Base-by-base conservation (phyloP, 2,797 vertebrate species). In the Pseudotriccus pelzelni region DNA sequence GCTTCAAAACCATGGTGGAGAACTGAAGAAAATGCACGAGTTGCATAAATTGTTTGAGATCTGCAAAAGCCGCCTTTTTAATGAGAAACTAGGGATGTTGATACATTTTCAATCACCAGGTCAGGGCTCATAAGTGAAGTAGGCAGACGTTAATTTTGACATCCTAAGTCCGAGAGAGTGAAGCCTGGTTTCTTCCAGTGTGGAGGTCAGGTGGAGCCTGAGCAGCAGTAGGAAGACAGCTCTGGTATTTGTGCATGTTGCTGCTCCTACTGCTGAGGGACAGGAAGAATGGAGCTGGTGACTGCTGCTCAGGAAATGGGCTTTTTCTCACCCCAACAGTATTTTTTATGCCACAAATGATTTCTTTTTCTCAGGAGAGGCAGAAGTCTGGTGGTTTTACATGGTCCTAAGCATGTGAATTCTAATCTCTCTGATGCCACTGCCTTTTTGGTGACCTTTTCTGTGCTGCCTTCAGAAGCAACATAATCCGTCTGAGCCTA, bases 71-170 rank as follows among this genome's bases (percentile, higher is more conserved):
- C 64, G 34, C 7, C 14, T 82, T 89, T 94, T 62, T 34, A 93
- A 90, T 87, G 72, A 89, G 89, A 90, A 92, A 55, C 78, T 37
- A 78, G 34, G 55, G 79, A 69, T 74, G 68, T 64, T 3, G 4
- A 64, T 95, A 43, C 53, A 44, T 85, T 87, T 92, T 80, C 91
- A 80, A 50, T 87, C 87, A 68, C 37, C 34, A 68, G 37, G 62
- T 93, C 72, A 87, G 85, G 84, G 82, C 76, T 96, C 85, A 87
- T 93, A 92, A 93, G 82, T 32, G 1, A 12, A 92, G 53, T 50
- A 91, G 76, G 39, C 69, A 93, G 79, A 75, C 10, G 23, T 85
- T 85, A 77, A 91, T 92, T 92, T 85, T 93, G 79, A 87, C 72
- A 72, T 91, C 72, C 69, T 60, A 78, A 87, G 64, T 73, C 60